Base-by-base conservation (phyloP, 2,888 invertebrate genomes). In the Euphydryas editha region DNA sequence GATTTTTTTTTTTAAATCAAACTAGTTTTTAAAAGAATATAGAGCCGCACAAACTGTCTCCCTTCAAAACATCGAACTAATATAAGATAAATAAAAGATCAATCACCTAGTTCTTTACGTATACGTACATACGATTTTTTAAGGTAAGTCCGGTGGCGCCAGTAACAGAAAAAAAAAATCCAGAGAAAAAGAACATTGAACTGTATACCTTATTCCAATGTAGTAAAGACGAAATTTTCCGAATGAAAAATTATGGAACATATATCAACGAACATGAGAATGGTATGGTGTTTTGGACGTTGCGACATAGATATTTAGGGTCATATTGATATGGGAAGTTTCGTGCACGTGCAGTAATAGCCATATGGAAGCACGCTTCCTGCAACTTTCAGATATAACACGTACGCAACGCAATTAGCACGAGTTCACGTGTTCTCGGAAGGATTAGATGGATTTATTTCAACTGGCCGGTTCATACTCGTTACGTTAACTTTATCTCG, bases 361-460 rank as follows among this genome's bases (percentile, higher is more conserved):
- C 24, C 49, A 30, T 59, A 44, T 42, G 42, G 42, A 36, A 17
- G 60, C 39, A 51, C 30, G 47, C 76, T 82, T 85, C 85, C 85
- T 83, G 77, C 74, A 71, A 73, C 75, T 74, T 75, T 76, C 74
- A 78, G 84, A 86, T 84, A 84, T 77, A 81, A 80, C 87, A 87
- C 87, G 87, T 83, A 79, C 79, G 69, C 71, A 75, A 72, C 75
- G 70, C 67, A 67, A 70, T 70, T 70, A 70, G 62, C 69, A 75
- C 75, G 74, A 73, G 74, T 79, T 81, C 85, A 81, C 81, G 80
- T 80, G 78, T 81, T 80, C 82, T 68, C 63, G 74, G 82, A 81
- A 81, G 72, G 69, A 77, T 72, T 73, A 73, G 73, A 74, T 76
- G 76, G 76, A 78, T 80, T 80, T 80, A 80, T 80, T 78, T 77